Percentiles rank a stretch among this genome's conserved stretches.
Conservation (phyloP, 2,113 vertebrate genomes). For the Chunga burmeisteri region DNA sequence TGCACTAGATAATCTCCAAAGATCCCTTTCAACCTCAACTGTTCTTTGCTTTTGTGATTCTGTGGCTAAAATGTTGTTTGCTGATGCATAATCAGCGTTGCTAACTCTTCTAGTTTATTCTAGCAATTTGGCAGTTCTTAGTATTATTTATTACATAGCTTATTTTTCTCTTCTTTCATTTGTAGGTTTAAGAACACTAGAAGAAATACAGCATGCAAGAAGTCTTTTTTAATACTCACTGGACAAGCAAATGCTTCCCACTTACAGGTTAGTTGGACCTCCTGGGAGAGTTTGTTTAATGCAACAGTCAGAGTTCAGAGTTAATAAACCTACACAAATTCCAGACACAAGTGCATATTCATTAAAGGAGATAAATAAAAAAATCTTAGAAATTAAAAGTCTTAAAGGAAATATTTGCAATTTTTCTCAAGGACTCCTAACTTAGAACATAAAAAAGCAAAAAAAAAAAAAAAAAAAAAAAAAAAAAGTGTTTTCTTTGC, state of each 20-base stretch:
- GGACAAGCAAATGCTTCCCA: neutral
- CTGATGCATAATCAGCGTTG: neutral
- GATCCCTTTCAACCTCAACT: neutral
- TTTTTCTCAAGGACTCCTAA: neutral
- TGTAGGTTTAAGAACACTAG: neutral
- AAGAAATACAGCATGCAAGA: neutral
- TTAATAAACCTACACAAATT: neutral
- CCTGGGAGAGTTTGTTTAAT: neutral
- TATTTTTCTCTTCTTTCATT: neutral
- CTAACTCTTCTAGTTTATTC: neutral
- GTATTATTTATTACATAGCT: too few species aligned
- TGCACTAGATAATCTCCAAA: neutral
- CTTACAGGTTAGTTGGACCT: neutral
- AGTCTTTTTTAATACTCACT: neutral
- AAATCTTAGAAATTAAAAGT: neutral
- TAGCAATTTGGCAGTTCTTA: neutral
- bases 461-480: neutral
- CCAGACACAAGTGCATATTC: neutral
- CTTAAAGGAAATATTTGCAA: neutral
- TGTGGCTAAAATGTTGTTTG: neutral
- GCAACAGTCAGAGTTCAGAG: neutral
- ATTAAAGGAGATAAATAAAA: neutral
- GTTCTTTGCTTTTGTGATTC: neutral
- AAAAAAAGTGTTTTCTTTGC: neutral
- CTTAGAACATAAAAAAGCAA: neutral